Base-by-base conservation (phyloP, 2,888 invertebrate genomes). In the Aspidiotus rigidus region DNA sequence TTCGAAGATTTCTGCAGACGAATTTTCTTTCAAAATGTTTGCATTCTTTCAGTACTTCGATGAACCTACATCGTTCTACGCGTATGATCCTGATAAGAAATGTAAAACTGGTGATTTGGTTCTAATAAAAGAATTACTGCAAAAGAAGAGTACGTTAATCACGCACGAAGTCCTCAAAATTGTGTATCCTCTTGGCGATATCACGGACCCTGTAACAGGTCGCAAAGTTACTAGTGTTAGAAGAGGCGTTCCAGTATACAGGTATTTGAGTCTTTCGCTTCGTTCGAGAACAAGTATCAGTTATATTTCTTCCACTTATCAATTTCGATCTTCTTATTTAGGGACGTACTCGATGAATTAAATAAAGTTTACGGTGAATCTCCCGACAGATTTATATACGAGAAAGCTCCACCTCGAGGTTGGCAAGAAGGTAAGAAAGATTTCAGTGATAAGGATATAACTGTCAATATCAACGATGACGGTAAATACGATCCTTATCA, bases 91-190 rank as follows among this genome's bases (percentile, higher is more conserved):
- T 0, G 77, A 86, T 1, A 86, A 87, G 74, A 75, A 82, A 61
- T 90, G 90, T 76, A 90, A 90, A 79, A 83, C 86, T 10, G 93
- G 93, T 1, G 93, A 93, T 76, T 81, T 90, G 60, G 91, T 91
- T 7, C 80, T 93, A 13, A 86, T 93, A 73, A 83, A 89, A 77
- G 83, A 84, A 73, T 77, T 93, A 62, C 86, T 88, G 2, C 79
- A 85, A 70, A 88, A 86, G 77, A 75, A 90, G 72, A 89, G 90
- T 0, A 85, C 86, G 71, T 78, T 90, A 2, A 87, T 93, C 10
- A 87, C 89, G 8, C 92, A 93, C 76, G 83, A 85, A 80, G 85
- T 93, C 0, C 82, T 88, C 75, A 85, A 91, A 77, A 83, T 93
- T 7, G 83, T 93, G 15, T 90, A 89, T 78, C 88, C 87, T 2